Evolutionary conservation across 1,140 invertebrate species (phyloP), one percentile per base, ranked within the genome.

Genomic region (Atopsyche davidsoni): DNA sequence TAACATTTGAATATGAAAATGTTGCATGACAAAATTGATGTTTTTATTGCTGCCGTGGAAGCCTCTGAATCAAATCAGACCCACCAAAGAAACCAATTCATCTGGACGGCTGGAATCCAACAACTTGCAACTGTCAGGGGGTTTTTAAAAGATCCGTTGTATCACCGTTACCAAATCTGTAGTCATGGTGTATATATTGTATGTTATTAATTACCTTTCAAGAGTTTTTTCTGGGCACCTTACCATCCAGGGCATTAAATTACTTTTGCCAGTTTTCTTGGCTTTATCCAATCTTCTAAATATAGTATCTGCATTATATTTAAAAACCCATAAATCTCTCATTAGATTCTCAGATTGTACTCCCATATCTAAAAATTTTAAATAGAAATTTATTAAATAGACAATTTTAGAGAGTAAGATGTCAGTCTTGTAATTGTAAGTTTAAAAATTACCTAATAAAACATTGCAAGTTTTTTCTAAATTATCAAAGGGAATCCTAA

Each of bases 251-350:
- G 70, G 69, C 45, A 65, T 67, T 7, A 68, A 51, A 39, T 58
- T 64, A 17, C 67, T 60, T 35, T 66, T 59, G 32, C 68, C 68
- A 25, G 57, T 55, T 50, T 55, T 53, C 64, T 64, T 66, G 6
- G 70, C 59, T 57, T 45, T 63, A 48, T 61, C 41, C 3, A 73
- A 59, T 44, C 69, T 62, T 23, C 64, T 54, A 38, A 59, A 32
- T 46, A 71, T 68, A 32, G 66, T 67, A 51, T 63, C 58, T 50
- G 63, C 56, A 23, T 69, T 62, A 61, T 72, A 73, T 64, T 70
- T 70, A 24, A 73, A 56, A 16, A 72, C 68, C 71, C 70, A 74
- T 25, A 72, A 59, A 64, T 74, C 71, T 57, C 68, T 65, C 31
- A 69, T 22, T 38, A 74, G 69, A 34, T 69, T 60, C 31, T 72